A percentile compares a stretch with the other conserved stretches of the same genome.
phyloP scores from a whole-genome alignment of 35 echinoderm and acorn worm genomes.

The Hemicentrotus pulcherrimus region DNA sequence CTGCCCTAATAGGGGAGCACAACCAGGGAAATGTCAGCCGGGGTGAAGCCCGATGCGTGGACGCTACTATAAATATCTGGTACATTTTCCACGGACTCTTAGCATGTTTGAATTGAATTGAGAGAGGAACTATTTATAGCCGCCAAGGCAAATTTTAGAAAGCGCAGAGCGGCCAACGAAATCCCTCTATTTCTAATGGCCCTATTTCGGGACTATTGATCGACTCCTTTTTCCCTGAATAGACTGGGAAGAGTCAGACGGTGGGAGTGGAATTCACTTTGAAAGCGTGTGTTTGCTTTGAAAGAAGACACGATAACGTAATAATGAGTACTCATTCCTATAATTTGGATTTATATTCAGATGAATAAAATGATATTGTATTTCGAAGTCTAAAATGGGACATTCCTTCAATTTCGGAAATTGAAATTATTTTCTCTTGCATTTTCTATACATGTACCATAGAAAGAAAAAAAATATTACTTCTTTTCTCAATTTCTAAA shows the following conservation, averaged over 20 bases:
- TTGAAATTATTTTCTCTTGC: background rate
- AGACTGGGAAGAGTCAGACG: background rate
- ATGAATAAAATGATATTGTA: background rate
- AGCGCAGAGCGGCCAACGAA: background rate
- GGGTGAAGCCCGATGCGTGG: background rate
- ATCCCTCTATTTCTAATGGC: background rate
- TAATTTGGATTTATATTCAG: background rate
- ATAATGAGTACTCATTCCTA: background rate
- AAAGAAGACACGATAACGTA: background rate
- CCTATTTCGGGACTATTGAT: background rate
- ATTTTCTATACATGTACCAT: no score
- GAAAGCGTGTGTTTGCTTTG: background rate
- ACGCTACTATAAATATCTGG: background rate
- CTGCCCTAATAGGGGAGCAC: background rate
- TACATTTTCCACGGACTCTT: conserved; percentile 1
- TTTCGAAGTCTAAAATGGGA: background rate
- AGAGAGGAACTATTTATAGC: background rate
- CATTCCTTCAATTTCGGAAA: background rate
- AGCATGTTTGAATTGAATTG: background rate
- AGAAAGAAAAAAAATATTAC: no score
- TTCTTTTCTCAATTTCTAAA: no score
- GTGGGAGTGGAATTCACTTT: background rate
- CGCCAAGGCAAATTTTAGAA: background rate
- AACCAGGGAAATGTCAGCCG: background rate
- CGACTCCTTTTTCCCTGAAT: background rate